Conservation (phyloP, 53 echinoderm and acorn worm genomes). For the Hippasteria phrygiana region DNA sequence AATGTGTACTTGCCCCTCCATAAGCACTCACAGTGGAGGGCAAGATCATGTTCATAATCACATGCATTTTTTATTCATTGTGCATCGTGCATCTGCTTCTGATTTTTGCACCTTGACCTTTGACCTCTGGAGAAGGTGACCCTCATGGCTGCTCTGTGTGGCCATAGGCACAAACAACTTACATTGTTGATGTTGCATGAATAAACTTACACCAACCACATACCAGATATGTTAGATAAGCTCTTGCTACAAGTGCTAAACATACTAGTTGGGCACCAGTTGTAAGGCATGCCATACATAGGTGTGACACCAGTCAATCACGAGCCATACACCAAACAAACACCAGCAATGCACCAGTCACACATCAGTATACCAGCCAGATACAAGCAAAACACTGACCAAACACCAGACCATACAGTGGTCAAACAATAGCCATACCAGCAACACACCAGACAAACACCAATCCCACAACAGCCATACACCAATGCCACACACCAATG, state of each 20-base stretch:
- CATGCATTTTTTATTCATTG: conserved; percentile 52
- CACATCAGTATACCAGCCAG: background rate
- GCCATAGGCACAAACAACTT: background rate
- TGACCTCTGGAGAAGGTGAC: conserved; percentile 39
- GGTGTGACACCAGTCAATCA: background rate
- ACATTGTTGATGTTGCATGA: too few species aligned
- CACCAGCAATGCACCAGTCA: background rate
- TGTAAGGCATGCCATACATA: background rate
- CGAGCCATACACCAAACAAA: background rate
- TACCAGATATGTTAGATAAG: background rate
- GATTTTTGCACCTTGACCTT: conserved; percentile 65
- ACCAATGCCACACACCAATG: background rate
- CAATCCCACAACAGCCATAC: background rate
- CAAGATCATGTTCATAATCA: background rate
- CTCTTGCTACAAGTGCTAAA: too few species aligned
- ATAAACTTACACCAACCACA: background rate
- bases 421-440: background rate
- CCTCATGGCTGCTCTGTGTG: conserved; percentile 43
- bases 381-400: background rate
- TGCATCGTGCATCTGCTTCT: conserved; percentile 69
- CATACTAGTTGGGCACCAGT: too few species aligned
- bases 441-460: background rate
- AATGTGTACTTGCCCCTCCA: background rate
- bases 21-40: conserved; percentile 33
- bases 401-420: background rate